These are phyloP conservation scores for Brachyrhaphis roseni DNA, from an alignment of 2,797 vertebrate genomes.

Conservation along the genomic window DNA sequence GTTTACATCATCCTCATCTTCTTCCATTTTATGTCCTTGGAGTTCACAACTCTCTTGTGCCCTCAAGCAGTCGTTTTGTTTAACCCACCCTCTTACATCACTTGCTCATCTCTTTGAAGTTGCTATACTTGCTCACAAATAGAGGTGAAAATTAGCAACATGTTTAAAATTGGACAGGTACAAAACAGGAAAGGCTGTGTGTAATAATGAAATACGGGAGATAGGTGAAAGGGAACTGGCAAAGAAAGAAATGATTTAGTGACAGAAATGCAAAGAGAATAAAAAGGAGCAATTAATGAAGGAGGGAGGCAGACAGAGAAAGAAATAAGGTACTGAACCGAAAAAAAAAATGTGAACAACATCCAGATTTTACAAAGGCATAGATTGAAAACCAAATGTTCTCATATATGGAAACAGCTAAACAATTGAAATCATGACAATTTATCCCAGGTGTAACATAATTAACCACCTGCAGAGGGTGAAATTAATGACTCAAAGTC, in stretches of 20 bases:
- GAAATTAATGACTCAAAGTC: neutral
- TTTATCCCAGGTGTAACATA: neutral
- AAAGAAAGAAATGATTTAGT: conserved; percentile 62
- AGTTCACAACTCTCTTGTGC: neutral
- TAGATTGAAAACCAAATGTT: neutral
- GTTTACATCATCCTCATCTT: neutral
- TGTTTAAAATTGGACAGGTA: neutral
- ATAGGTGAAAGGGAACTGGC: conserved; percentile 23
- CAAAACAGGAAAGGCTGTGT: conserved; percentile 16
- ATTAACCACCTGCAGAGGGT: neutral
- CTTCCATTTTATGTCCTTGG: neutral
- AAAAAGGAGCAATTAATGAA: conserved; percentile 65
- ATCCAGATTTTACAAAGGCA: neutral
- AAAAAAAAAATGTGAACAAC: neutral
- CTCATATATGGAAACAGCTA: neutral
- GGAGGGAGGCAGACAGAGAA: conserved; percentile 1
- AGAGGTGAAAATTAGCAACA: neutral
- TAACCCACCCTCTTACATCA: conserved; percentile 2
- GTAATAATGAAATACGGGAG: conserved; percentile 49
- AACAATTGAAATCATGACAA: neutral
- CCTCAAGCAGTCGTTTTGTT: conserved; percentile 1
- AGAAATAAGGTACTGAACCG: too few relatives aligned
- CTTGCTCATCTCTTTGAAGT: conserved; percentile 11
- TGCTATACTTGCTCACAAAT: conserved; percentile 18
- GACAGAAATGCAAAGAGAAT: conserved; percentile 49